Evolutionary conservation across 2,888 invertebrate species (phyloP).

Genomic region (Phasia obesa): DNA sequence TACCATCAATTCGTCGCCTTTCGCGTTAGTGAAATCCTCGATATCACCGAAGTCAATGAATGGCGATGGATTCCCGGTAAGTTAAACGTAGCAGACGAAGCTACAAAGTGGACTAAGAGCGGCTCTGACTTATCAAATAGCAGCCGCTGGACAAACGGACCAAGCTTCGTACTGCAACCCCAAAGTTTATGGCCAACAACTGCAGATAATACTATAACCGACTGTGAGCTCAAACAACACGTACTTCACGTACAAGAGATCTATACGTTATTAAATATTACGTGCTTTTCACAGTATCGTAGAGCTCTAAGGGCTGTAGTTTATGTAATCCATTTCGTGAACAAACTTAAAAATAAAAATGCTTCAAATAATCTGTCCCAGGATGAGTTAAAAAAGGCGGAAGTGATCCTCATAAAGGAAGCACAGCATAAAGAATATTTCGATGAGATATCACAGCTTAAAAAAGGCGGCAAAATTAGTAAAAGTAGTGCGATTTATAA

Average conservation of each 20-base stretch:
- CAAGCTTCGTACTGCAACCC: slow-evolving; percentile 2
- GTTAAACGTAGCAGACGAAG: slow-evolving; percentile 40
- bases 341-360: background rate
- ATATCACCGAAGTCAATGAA: slow-evolving; percentile 8
- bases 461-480: background rate
- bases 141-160: slow-evolving; percentile 35
- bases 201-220: background rate
- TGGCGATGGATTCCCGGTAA: slow-evolving; percentile 53
- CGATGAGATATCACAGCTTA: slow-evolving; percentile 21
- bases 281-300: slow-evolving; percentile 11
- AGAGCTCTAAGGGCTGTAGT: slow-evolving; percentile 6
- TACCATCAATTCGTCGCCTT: slow-evolving; percentile 54
- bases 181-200: slow-evolving; percentile 1
- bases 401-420: slow-evolving; percentile 11
- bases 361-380: background rate
- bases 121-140: slow-evolving; percentile 30
- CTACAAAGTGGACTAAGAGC: slow-evolving; percentile 37
- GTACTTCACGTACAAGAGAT: slow-evolving; percentile 15
- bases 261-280: slow-evolving; percentile 1
- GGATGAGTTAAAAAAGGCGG: slow-evolving; percentile 30
- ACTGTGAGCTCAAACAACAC: slow-evolving; percentile 32
- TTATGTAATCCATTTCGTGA: background rate
- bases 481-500: slow-evolving; percentile 38
- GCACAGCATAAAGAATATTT: slow-evolving; percentile 25
- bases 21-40: slow-evolving; percentile 54